These are phyloP conservation scores for Neosilurus hyrtlii DNA, from an alignment of 2,797 vertebrate species.

Conservation along the genomic window DNA sequence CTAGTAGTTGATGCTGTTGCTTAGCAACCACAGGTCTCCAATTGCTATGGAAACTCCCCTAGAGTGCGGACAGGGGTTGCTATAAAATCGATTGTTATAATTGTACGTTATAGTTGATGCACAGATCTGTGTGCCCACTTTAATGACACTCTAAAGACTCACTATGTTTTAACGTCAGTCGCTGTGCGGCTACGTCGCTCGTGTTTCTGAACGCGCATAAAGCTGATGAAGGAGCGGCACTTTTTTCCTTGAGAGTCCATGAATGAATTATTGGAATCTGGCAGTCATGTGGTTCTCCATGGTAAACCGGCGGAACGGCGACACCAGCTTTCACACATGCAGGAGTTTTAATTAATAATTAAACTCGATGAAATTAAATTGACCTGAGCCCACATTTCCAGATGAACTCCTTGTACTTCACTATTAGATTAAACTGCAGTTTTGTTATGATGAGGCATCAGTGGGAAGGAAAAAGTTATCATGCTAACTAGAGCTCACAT, in stretches of 20 bases:
- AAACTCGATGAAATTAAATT: neutral
- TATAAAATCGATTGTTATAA: slow-evolving; percentile 17
- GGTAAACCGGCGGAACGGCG: slow-evolving; percentile 9
- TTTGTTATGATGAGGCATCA: neutral
- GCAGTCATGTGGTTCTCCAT: slow-evolving; percentile 12
- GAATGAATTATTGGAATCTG: slow-evolving; percentile 30
- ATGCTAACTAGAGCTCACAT: neutral
- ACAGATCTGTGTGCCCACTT: neutral
- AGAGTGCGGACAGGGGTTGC: slow-evolving; percentile 44
- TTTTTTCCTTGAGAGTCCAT: slow-evolving; percentile 20
- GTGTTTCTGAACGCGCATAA: slow-evolving; percentile 7
- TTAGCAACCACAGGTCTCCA: slow-evolving; percentile 77
- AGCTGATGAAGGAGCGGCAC: slow-evolving; percentile 5
- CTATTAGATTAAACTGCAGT: neutral
- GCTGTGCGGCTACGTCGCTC: neutral
- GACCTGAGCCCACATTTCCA: neutral
- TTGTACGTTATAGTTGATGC: neutral
- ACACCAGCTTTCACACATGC: slow-evolving; percentile 5
- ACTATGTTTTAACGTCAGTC: neutral
- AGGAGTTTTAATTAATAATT: slow-evolving; percentile 31
- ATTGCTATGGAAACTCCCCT: slow-evolving; percentile 73
- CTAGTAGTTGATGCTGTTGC: slow-evolving; percentile 67
- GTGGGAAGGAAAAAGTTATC: neutral
- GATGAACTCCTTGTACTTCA: neutral
- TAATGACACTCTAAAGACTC: slow-evolving; percentile 7